Percentiles rank a stretch among this genome's conserved stretches.
These are phyloP conservation scores for Mustela lutreola DNA, from an alignment of 2,113 vertebrate genomes.

Conservation along the genomic window DNA sequence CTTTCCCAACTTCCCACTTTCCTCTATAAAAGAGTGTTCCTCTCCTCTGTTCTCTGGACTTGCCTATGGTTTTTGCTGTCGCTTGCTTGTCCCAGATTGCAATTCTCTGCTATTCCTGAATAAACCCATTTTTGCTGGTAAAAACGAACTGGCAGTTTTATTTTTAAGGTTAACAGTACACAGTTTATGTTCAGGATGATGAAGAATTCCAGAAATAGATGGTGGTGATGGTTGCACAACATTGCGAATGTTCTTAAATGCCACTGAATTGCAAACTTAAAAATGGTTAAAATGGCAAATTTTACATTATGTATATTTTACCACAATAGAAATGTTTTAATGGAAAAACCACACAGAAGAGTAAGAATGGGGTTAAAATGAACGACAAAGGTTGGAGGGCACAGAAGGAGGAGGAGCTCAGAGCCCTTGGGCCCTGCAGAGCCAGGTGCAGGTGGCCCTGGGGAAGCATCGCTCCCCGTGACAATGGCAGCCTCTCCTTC, in stretches of 20 bases:
- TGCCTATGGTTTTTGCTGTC: background rate
- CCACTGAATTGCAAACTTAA: background rate
- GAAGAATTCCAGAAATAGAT: background rate
- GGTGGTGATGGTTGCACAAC: background rate
- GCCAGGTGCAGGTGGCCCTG: conserved; percentile 83
- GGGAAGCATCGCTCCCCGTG: conserved; percentile 96
- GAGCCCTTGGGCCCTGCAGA: background rate
- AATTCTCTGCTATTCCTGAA: background rate
- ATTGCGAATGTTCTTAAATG: background rate
- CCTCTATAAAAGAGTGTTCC: background rate
- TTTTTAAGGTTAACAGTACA: background rate
- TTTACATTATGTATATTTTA: background rate
- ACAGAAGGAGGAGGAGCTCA: background rate
- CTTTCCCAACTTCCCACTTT: background rate
- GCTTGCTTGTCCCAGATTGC: background rate
- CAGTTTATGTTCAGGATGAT: background rate
- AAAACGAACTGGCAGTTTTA: background rate
- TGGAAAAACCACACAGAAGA: background rate
- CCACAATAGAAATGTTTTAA: background rate
- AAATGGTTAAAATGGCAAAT: background rate
- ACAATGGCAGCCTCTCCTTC: conserved; percentile 96
- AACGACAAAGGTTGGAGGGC: background rate
- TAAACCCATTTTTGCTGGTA: background rate
- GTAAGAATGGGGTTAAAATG: background rate
- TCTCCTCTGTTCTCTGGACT: background rate